Evolutionary conservation across 2,888 invertebrate species (phyloP), one percentile per base, ranked within the genome.

Genomic region (Aphelenchoides bicaudatus): DNA sequence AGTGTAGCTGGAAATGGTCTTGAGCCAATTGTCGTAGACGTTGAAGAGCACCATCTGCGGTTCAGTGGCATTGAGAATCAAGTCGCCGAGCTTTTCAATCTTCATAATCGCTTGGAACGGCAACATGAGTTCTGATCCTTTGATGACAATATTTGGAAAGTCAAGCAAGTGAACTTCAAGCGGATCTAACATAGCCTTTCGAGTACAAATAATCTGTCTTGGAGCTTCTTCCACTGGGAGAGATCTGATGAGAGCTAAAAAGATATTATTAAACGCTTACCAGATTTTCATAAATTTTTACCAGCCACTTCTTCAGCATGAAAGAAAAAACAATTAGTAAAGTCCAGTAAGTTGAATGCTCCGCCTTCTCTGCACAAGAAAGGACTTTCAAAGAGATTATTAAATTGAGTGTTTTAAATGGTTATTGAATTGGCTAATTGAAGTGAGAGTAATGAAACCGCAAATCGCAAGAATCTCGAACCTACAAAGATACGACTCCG

Each of bases 11-110:
- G 96, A 96, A 75, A 98, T 96, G 0, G 96, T 94, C 67, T 70
- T 96, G 58, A 98, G 84, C 98, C 98, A 99, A 81, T 99, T 98
- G 78, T 99, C 98, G 76, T 96, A 99, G 49, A 99, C 83, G 83
- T 99, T 99, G 84, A 99, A 98, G 29, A 98, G 83, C 39, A 98
- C 96, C 98, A 99, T 98, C 83, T 99, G 98, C 0, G 98, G 98
- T 79, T 98, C 98, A 0, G 94, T 98, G 0, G 98, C 98, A 82
- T 98, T 98, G 56, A 98, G 83, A 77, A 98, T 99, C 59, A 99
- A 84, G 83, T 98, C 98, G 56, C 98, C 98, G 79, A 99, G 96
- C 83, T 98, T 98, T 83, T 99, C 98, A 48, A 98, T 82, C 80
- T 81, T 71, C 76, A 76, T 75, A 47, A 75, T 74, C 19, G 75